phyloP scores from a whole-genome alignment of 2,113 vertebrate genomes.

The Ammodytes marinus region DNA sequence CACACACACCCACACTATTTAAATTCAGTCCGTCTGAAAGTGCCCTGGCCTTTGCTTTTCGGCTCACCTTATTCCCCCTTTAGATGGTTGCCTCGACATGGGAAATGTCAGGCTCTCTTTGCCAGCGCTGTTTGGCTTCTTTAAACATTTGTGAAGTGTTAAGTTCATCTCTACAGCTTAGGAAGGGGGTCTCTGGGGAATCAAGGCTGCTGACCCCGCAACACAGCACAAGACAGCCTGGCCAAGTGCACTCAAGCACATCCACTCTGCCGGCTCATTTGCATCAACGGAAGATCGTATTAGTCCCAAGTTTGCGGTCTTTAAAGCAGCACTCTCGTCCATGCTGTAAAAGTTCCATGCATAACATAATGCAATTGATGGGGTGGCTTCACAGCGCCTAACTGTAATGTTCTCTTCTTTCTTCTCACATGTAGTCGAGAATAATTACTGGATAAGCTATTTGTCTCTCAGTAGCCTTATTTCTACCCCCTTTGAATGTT shows the following conservation, averaged over 20 bases:
- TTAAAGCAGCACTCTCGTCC: constrained; percentile 61
- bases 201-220: constrained; percentile 68
- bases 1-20: constrained; percentile 47
- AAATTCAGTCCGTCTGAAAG: constrained; percentile 64
- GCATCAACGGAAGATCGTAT: constrained; percentile 73
- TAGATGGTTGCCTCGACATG: constrained; percentile 66
- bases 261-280: constrained; percentile 67
- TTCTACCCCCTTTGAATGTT: constrained; percentile 22
- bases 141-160: constrained; percentile 83
- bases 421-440: constrained; percentile 45
- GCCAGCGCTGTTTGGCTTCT: constrained; percentile 72
- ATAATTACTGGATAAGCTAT: constrained; percentile 15
- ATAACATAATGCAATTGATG: constrained; percentile 59
- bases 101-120: constrained; percentile 75
- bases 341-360: constrained; percentile 42
- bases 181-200: constrained; percentile 73
- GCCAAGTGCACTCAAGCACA: constrained; percentile 74
- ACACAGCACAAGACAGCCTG: constrained; percentile 67
- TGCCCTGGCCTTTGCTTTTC: constrained; percentile 52
- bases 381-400: constrained; percentile 38
- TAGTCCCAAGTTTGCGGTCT: constrained; percentile 71
- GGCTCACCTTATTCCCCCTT: constrained; percentile 71
- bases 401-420: constrained; percentile 51
- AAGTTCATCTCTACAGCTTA: constrained; percentile 78
- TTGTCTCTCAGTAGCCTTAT: constrained; percentile 7